phyloP scores from a whole-genome alignment of 2,797 vertebrate species.

The Chloroceryle inda region DNA sequence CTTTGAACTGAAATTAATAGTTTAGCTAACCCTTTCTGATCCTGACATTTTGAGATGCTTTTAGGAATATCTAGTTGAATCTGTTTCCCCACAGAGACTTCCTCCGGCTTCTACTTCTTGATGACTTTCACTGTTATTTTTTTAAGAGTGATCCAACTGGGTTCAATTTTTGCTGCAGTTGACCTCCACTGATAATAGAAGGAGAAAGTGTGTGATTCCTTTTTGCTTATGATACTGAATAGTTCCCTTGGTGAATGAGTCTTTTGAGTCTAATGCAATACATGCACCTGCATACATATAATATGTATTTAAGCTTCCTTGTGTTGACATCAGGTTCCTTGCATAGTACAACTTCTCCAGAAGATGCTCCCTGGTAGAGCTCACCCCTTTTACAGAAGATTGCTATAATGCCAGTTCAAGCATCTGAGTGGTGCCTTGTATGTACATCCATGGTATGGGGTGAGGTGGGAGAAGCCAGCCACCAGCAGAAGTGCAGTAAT shows the following conservation, averaged over 20 bases:
- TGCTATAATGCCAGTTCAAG: background rate
- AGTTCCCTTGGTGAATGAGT: background rate
- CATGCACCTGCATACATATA: background rate
- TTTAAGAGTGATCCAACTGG: background rate
- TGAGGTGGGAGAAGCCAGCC: background rate
- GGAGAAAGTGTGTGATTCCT: background rate
- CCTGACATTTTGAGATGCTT: constrained; percentile 60
- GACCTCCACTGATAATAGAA: background rate
- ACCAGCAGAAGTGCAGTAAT: background rate
- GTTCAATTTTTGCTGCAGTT: background rate
- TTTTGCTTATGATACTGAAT: background rate
- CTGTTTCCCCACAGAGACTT: background rate
- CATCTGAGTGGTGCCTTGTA: background rate
- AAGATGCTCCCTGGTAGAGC: background rate
- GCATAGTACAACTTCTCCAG: background rate
- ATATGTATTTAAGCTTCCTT: background rate
- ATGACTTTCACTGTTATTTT: constrained; percentile 17
- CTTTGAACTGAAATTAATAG: constrained; percentile 72
- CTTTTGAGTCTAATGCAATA: background rate
- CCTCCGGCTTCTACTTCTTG: background rate
- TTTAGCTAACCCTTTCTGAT: constrained; percentile 67
- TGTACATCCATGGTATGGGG: fast-evolving
- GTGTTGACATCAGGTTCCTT: background rate
- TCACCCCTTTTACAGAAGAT: background rate
- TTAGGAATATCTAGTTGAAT: constrained; percentile 38